phyloP scores from a whole-genome alignment of 2,888 invertebrate genomes.

The Poecilus cupreus region DNA sequence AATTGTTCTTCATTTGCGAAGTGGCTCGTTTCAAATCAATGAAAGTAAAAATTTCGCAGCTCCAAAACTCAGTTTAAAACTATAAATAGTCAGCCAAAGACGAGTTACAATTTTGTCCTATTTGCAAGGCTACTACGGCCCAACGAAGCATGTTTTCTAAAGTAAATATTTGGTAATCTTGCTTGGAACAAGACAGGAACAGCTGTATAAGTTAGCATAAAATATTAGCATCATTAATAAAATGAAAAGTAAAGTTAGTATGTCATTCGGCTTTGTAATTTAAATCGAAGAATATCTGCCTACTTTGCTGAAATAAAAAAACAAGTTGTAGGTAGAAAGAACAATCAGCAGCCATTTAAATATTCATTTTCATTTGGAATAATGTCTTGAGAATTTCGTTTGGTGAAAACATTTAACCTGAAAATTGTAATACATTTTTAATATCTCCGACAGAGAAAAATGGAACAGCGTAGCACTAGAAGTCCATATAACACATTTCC shows the following conservation, averaged over 20 bases:
- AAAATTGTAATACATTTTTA: conserved; percentile 30
- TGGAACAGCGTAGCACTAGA: background rate
- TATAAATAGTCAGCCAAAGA: too few species aligned
- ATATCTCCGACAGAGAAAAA: conserved; percentile 16
- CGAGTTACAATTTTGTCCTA: too few species aligned
- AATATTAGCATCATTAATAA: background rate
- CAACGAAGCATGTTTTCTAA: background rate
- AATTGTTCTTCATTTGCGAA: too few species aligned
- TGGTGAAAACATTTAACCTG: conserved; percentile 30
- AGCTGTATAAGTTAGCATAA: too few species aligned
- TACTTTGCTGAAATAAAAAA: conserved; percentile 6
- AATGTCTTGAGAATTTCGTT: conserved; percentile 16
- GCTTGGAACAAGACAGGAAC: background rate
- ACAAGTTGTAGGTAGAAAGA: conserved; percentile 9
- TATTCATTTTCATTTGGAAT: conserved; percentile 13
- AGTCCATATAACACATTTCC: conserved; percentile 23
- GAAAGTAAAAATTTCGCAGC: too few species aligned
- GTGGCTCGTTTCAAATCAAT: too few species aligned
- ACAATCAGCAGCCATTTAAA: background rate
- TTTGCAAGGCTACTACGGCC: too few species aligned
- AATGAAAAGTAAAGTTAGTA: conserved; percentile 6
- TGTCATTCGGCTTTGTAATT: background rate
- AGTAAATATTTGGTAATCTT: background rate
- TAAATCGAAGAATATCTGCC: background rate
- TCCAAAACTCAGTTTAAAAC: too few species aligned